These are phyloP conservation scores for Acanthis flammea DNA, from an alignment of 2,797 vertebrate species.

Conservation along the genomic window DNA sequence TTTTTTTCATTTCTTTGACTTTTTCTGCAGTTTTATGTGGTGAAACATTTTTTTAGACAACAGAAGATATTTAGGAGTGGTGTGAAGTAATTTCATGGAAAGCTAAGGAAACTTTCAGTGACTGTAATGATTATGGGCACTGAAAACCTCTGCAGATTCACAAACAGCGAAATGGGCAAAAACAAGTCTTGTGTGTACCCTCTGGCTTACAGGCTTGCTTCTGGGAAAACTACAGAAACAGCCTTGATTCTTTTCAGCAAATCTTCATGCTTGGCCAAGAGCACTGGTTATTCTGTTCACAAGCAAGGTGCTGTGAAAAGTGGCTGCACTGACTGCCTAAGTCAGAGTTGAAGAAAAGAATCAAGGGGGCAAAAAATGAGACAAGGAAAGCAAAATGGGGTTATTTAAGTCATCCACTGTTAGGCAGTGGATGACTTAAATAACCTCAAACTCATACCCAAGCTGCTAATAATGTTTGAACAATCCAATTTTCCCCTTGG, in stretches of 20 bases:
- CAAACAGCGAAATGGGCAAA: not conserved
- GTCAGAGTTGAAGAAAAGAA: not conserved
- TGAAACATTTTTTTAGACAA: not conserved
- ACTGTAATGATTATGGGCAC: not conserved
- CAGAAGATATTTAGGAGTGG: not conserved
- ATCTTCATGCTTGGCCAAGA: not conserved
- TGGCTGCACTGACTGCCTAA: not conserved
- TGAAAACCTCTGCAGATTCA: not conserved
- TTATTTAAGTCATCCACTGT: not conserved
- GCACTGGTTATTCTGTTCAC: not conserved
- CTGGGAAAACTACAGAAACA: not conserved
- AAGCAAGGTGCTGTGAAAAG: not conserved
- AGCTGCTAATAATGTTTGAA: not conserved
- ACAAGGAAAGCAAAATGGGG: not conserved
- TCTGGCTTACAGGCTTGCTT: not conserved
- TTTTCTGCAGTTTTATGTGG: not conserved
- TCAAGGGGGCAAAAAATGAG: not conserved
- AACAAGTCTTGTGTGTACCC: not conserved
- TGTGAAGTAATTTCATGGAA: not conserved
- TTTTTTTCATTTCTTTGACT: not conserved
- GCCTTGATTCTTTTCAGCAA: not conserved
- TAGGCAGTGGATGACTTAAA: not conserved
- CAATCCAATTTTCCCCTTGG: not conserved
- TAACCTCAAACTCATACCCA: not conserved
- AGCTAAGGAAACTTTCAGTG: not conserved